Conservation (phyloP, 2,797 vertebrate species). For the Sebastes diploproa region DNA sequence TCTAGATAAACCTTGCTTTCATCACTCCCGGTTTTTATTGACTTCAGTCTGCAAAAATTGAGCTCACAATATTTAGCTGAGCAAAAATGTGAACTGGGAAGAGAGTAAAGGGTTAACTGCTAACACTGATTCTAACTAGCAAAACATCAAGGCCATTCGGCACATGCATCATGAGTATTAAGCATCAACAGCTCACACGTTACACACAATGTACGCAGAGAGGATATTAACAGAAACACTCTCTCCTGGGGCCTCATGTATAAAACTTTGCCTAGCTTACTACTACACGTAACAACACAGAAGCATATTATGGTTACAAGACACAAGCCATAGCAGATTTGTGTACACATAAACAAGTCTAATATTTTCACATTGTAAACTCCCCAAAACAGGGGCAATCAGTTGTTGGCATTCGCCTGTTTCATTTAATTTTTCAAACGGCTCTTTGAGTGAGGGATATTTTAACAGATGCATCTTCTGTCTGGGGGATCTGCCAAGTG, state of each 20-base stretch:
- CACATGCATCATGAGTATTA: conserved; percentile 6
- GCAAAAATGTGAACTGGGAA: not conserved
- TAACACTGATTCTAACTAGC: not conserved
- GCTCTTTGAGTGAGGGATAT: conserved; percentile 15
- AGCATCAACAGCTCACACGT: not conserved
- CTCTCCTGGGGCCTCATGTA: not conserved
- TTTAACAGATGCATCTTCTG: conserved; percentile 25
- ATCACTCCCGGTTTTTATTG: not conserved
- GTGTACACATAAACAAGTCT: conserved; percentile 1
- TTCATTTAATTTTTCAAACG: not conserved
- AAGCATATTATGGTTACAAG: not conserved
- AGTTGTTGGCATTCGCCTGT: conserved; percentile 4
- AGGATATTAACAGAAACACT: conserved; percentile 7
- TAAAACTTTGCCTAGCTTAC: not conserved
- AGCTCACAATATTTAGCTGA: not conserved
- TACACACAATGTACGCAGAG: not conserved
- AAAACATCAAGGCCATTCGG: not conserved
- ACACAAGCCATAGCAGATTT: conserved; percentile 4
- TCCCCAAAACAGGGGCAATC: conserved; percentile 7
- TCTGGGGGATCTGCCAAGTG: conserved; percentile 31
- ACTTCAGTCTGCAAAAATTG: not conserved
- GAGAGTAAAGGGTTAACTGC: not conserved
- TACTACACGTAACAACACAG: not conserved
- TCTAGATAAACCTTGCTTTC: not conserved
- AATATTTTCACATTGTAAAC: not conserved